phyloP scores from a whole-genome alignment of 2,888 invertebrate genomes.

The Microctonus hyperodae region DNA sequence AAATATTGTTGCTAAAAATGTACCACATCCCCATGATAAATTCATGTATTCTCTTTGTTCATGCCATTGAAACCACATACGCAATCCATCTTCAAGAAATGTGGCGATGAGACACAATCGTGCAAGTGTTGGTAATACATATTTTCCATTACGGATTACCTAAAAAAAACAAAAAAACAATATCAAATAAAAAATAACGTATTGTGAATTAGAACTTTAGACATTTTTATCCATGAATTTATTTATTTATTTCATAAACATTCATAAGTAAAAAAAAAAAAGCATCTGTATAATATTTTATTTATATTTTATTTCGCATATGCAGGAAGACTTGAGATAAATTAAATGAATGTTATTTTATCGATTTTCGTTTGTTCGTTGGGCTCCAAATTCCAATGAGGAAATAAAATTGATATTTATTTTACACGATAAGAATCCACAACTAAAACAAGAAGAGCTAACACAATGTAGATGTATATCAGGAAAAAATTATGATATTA shows the following conservation, averaged over 20 bases:
- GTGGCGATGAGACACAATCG: conserved; percentile 97
- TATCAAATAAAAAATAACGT: not conserved
- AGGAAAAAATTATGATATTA: not conserved
- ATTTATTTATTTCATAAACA: not conserved
- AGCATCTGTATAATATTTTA: not conserved
- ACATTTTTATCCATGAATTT: not conserved
- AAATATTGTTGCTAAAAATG: conserved; percentile 91
- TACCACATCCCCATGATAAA: conserved; percentile 96
- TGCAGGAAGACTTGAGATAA: not conserved
- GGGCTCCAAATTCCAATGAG: no score
- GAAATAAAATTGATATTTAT: not conserved
- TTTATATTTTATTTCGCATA: not conserved
- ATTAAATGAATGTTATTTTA: not conserved
- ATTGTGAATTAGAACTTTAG: not conserved
- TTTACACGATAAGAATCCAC: not conserved
- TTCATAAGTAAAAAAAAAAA: not conserved
- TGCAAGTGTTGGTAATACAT: conserved; percentile 93
- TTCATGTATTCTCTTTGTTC: conserved; percentile 98
- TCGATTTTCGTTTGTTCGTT: not conserved
- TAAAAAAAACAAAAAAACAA: conserved; percentile 59
- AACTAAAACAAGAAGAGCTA: not conserved
- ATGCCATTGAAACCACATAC: conserved; percentile 99
- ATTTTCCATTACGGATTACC: conserved; percentile 92
- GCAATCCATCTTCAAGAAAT: conserved; percentile 97
- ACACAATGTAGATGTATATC: not conserved